Evolutionary conservation across 2,888 invertebrate genomes (phyloP).

Genomic region (Thelaira solivaga): DNA sequence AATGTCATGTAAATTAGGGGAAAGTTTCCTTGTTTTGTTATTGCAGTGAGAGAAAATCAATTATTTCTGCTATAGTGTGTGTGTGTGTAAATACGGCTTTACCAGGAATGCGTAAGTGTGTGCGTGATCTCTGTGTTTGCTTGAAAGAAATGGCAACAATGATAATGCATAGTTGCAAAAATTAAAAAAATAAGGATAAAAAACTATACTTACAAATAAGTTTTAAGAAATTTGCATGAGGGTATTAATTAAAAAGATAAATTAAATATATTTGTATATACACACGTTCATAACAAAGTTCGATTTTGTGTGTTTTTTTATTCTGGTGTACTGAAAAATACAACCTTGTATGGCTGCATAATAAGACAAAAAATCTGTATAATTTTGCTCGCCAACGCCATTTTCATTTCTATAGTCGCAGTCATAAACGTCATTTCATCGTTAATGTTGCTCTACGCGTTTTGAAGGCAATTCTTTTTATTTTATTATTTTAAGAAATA

Average conservation of each 20-base stretch:
- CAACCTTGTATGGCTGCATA: slow-evolving; percentile 59
- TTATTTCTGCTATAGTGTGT: slow-evolving; percentile 43
- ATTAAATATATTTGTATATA: too few relatives aligned
- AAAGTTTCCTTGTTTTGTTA: slow-evolving; percentile 50
- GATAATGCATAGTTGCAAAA: slow-evolving; percentile 40
- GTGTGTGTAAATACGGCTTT: slow-evolving; percentile 39
- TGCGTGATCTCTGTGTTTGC: background rate
- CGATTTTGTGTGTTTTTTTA: background rate
- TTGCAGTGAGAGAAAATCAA: slow-evolving; percentile 61
- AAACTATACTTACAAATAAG: background rate
- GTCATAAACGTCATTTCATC: slow-evolving; percentile 71
- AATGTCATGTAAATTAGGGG: slow-evolving; percentile 38
- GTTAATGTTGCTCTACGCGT: slow-evolving; percentile 68
- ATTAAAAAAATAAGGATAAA: background rate
- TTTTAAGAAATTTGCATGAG: background rate
- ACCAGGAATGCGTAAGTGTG: background rate
- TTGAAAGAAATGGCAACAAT: slow-evolving; percentile 49
- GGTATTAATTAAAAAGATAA: too few relatives aligned
- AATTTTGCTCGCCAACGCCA: slow-evolving; percentile 68
- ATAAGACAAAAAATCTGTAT: slow-evolving; percentile 62
- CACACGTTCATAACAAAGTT: background rate
- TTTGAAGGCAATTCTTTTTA: slow-evolving; percentile 58
- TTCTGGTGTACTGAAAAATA: slow-evolving; percentile 18
- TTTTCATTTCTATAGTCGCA: slow-evolving; percentile 69
- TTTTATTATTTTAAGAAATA: slow-evolving; percentile 43